Percentiles rank a stretch among this genome's conserved stretches.
phyloP scores from a whole-genome alignment of 2,113 vertebrate genomes.

The Colius striatus region DNA sequence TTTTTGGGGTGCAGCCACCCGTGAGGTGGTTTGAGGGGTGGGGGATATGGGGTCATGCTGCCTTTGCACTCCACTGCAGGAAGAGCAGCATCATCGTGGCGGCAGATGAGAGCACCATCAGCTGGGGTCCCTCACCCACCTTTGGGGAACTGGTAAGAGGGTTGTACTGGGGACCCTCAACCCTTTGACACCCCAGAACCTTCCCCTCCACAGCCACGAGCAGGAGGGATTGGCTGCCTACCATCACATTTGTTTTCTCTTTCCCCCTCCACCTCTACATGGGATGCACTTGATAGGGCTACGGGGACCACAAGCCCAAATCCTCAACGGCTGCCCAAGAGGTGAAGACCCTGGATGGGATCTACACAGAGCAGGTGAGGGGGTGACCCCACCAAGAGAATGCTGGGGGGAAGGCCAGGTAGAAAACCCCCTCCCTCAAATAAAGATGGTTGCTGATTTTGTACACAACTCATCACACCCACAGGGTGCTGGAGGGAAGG shows the following conservation, averaged over 20 bases:
- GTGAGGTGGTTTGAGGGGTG: fast-evolving
- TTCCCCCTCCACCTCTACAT: neutral
- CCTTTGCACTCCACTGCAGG: conserved; percentile 61
- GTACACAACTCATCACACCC: neutral
- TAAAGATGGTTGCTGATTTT: neutral
- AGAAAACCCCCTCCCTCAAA: neutral
- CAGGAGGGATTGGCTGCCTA: neutral
- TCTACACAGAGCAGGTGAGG: conserved; percentile 90
- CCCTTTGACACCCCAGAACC: neutral
- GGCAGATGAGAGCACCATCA: conserved; percentile 96
- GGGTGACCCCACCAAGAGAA: neutral
- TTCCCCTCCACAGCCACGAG: fast-evolving
- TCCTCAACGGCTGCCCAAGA: conserved; percentile 94
- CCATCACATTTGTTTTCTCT: fast-evolving
- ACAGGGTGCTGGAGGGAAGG: neutral
- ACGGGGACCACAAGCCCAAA: conserved; percentile 95
- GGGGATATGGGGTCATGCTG: neutral
- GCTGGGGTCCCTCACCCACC: conserved; percentile 94
- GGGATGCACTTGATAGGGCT: conserved; percentile 79
- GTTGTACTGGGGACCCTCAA: neutral
- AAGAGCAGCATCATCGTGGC: conserved; percentile 96
- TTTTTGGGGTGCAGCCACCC: neutral
- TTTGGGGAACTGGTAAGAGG: conserved; percentile 91
- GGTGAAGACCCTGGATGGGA: conserved; percentile 92
- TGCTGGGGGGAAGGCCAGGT: too few species aligned